These are phyloP conservation scores for Plutella xylostella DNA, from an alignment of 2,888 invertebrate species.

Conservation along the genomic window DNA sequence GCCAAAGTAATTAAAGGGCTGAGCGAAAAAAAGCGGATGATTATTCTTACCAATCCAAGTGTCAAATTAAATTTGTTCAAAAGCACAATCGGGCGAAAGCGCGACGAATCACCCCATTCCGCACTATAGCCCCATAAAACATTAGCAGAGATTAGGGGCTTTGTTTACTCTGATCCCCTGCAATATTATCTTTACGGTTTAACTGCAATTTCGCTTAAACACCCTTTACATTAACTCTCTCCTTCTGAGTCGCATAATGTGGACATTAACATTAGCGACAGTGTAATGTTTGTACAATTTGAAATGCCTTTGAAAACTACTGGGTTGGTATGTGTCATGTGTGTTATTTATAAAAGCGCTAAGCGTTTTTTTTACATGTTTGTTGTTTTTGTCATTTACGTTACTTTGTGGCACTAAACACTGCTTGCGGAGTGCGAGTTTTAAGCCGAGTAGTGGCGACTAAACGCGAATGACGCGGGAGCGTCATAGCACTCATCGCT, in stretches of 20 bases:
- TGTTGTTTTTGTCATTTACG: too few relatives aligned
- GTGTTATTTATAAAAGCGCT: too few relatives aligned
- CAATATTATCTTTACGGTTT: slow-evolving; percentile 28
- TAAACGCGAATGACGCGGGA: too few relatives aligned
- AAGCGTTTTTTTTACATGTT: too few relatives aligned
- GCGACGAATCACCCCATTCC: slow-evolving; percentile 40
- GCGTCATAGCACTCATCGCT: too few relatives aligned
- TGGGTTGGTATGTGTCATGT: too few relatives aligned
- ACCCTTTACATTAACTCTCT: slow-evolving; percentile 25
- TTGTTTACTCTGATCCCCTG: slow-evolving; percentile 24
- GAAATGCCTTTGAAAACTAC: too few relatives aligned
- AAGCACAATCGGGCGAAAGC: slow-evolving; percentile 40
- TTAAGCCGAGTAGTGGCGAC: too few relatives aligned
- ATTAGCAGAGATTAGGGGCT: slow-evolving; percentile 40
- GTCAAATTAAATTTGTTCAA: slow-evolving; percentile 34
- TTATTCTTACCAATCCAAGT: slow-evolving; percentile 22
- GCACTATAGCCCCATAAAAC: slow-evolving; percentile 28
- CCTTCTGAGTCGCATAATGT: slow-evolving; percentile 14
- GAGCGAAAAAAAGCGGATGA: slow-evolving; percentile 3
- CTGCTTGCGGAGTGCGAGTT: too few relatives aligned
- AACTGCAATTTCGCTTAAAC: slow-evolving; percentile 16
- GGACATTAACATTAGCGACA: slow-evolving; percentile 19
- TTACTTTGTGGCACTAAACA: too few relatives aligned
- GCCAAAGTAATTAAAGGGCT: too few relatives aligned
- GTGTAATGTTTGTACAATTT: too few relatives aligned